Percentiles rank a stretch among this genome's conserved stretches.
phyloP scores from a whole-genome alignment of 2,113 vertebrate genomes.

The Oncorhynchus gorbuscha region DNA sequence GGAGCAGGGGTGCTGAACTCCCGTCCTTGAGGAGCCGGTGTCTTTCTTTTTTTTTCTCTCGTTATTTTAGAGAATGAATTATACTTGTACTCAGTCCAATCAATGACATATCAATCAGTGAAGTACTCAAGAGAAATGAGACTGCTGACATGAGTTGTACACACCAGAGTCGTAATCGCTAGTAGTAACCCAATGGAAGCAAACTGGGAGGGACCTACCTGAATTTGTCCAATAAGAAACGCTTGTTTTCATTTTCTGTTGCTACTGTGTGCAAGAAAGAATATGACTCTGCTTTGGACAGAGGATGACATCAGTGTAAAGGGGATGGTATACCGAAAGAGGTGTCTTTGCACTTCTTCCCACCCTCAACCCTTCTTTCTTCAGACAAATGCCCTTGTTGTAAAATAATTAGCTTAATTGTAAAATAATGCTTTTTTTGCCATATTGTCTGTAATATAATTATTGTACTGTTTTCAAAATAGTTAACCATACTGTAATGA shows the following conservation, averaged over 20 bases:
- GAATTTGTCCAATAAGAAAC: no score
- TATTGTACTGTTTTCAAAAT: conserved; percentile 75
- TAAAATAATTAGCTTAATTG: conserved; percentile 70
- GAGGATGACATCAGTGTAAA: not conserved
- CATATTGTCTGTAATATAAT: conserved; percentile 74
- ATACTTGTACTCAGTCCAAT: not conserved
- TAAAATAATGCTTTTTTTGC: conserved; percentile 66
- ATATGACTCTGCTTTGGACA: not conserved
- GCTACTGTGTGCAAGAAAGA: no score
- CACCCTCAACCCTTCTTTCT: conserved; percentile 37
- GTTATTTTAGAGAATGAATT: not conserved
- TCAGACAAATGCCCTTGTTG: conserved; percentile 52
- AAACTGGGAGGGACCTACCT: no score
- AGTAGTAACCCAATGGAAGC: no score
- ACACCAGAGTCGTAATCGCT: no score
- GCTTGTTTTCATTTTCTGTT: no score
- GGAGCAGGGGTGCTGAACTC: no score
- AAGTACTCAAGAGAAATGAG: not conserved
- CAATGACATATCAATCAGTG: not conserved
- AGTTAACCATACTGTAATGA: conserved; percentile 69
- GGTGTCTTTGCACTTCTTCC: not conserved
- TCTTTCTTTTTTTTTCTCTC: no score
- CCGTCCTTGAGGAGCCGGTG: no score
- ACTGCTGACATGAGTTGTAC: not conserved
- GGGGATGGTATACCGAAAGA: not conserved